A percentile compares a stretch with the other conserved stretches of the same genome.
Conservation (phyloP, 2,888 invertebrate species). For the Abrostola tripartita region DNA sequence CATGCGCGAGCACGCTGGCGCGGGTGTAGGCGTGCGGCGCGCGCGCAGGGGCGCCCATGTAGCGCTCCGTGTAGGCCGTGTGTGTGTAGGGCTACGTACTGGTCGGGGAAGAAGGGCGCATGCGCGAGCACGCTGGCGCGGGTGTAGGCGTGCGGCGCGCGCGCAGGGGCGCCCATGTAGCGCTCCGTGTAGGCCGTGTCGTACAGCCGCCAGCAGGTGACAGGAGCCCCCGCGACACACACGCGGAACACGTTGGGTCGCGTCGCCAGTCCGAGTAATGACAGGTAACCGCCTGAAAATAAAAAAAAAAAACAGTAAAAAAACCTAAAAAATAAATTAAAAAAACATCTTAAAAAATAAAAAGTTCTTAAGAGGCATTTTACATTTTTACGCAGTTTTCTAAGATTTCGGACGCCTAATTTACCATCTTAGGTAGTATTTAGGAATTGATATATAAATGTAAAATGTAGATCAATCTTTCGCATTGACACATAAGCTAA, state of each 20-base stretch:
- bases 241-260: conserved; percentile 98
- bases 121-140: conserved; percentile 95
- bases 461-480: too few species aligned
- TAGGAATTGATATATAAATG: too few species aligned
- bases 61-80: conserved; percentile 85
- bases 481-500: too few species aligned
- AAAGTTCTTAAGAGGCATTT: too few species aligned
- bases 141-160: conserved; percentile 93
- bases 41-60: conserved; percentile 1
- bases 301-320: neutral
- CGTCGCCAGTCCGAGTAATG: conserved; percentile 97
- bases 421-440: too few species aligned
- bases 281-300: conserved; percentile 94
- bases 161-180: conserved; percentile 92
- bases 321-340: too few species aligned
- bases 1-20: too few species aligned
- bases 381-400: too few species aligned
- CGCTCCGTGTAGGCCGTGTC: conserved; percentile 99
- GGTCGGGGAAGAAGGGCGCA: conserved; percentile 93
- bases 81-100: conserved; percentile 89
- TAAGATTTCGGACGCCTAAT: too few species aligned
- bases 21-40: too few species aligned
- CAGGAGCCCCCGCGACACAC: conserved; percentile 98
- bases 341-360: too few species aligned
- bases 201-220: conserved; percentile 98